Percentiles rank a stretch among this genome's conserved stretches.
Conservation (phyloP, 23 tunicate species). For the Trididemnum clinides region DNA sequence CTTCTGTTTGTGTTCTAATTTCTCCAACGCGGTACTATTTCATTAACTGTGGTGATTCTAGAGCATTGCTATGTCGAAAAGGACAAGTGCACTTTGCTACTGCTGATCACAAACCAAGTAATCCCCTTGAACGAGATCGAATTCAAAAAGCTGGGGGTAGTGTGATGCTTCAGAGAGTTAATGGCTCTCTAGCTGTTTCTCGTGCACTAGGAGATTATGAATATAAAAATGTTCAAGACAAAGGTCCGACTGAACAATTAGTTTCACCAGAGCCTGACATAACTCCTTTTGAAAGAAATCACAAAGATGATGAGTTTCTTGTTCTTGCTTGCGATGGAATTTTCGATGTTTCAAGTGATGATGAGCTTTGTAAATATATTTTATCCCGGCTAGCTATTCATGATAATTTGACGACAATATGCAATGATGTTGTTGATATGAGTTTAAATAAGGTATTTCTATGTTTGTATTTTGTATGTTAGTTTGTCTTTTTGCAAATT, state of each 20-base stretch:
- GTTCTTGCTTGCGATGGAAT: constrained; percentile 99
- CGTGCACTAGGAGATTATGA: constrained; percentile 99
- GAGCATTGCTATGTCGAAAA: constrained; percentile 78
- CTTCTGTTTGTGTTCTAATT: constrained; percentile 92
- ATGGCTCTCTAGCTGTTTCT: constrained; percentile 98
- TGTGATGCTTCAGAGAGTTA: constrained; percentile 95
- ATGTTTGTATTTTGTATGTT: too few relatives aligned
- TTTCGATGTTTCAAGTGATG: constrained; percentile 91
- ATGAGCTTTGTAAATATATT: constrained; percentile 67
- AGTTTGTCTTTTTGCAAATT: too few relatives aligned
- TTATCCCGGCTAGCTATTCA: constrained; percentile 63
- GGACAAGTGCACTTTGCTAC: constrained; percentile 85
- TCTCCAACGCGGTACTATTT: constrained; percentile 89
- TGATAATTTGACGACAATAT: constrained; percentile 60
- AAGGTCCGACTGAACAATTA: constrained; percentile 88
- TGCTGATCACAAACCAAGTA: constrained; percentile 93
- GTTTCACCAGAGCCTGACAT: constrained; percentile 97
- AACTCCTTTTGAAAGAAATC: constrained; percentile 59
- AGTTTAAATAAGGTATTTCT: constrained; percentile 96
- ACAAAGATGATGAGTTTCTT: constrained; percentile 75
- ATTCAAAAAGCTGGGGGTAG: constrained; percentile 98
- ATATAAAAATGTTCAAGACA: constrained; percentile 86
- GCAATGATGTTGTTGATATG: constrained; percentile 90
- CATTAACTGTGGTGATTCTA: constrained; percentile 94
- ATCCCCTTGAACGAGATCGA: constrained; percentile 88